Evolutionary conservation across 2,113 vertebrate genomes (phyloP).

Genomic region (Montifringilla adamsi): DNA sequence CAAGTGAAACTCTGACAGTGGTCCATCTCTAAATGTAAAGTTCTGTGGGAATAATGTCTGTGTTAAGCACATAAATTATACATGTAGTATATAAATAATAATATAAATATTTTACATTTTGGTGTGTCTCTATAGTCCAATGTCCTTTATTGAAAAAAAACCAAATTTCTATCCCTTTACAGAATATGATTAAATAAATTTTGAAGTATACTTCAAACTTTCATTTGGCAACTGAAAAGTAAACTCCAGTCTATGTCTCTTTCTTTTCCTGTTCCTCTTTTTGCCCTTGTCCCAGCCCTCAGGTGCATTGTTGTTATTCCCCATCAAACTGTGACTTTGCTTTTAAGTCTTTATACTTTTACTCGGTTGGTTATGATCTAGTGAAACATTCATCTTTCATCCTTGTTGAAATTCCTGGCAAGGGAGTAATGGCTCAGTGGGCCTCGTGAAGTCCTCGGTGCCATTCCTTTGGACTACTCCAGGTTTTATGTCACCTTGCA

Average conservation of each 20-base stretch:
- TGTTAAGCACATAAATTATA: neutral
- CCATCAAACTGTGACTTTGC: neutral
- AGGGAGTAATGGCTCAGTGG: neutral
- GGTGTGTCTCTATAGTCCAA: neutral
- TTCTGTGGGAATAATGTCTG: neutral
- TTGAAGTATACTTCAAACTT: neutral
- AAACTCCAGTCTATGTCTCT: neutral
- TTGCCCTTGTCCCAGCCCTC: neutral
- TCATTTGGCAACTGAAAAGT: neutral
- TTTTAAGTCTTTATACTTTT: neutral
- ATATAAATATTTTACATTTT: neutral
- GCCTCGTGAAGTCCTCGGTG: rapidly evolving
- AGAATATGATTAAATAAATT: neutral
- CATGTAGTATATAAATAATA: neutral
- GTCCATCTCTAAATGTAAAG: neutral
- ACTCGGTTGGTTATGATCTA: neutral
- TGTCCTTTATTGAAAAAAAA: neutral
- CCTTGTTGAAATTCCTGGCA: neutral
- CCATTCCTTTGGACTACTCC: neutral
- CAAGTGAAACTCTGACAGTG: neutral
- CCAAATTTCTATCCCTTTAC: neutral
- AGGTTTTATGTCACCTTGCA: neutral
- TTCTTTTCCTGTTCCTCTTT: neutral
- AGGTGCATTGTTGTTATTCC: neutral
- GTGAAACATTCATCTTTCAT: neutral